Base-by-base conservation (phyloP, 2,113 vertebrate species). In the Mohoua ochrocephala region DNA sequence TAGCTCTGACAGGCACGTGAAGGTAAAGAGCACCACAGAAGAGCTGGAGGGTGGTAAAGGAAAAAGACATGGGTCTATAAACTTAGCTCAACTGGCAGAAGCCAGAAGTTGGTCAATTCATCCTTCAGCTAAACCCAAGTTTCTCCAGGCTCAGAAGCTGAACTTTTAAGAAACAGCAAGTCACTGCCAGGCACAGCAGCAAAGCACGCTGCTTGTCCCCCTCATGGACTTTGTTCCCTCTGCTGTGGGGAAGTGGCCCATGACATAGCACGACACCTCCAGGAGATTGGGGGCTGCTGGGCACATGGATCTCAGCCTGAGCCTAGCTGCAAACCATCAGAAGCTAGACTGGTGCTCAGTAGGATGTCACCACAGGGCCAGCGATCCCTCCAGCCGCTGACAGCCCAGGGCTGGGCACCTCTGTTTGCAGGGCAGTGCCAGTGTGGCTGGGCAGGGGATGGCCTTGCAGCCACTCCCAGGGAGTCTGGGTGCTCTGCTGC, bases 1-100 rank as follows among this genome's bases (percentile, higher is more conserved):
- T 2, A 0, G 53, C 39, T 80, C 70, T 47, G 15, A 68, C n/a
- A 17, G 26, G 9, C 28, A 49, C 0, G 0, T 18, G 26, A 77
- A 26, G n/a, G 50, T 37, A 69, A 45, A 78, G 47, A 71, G 42
- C 35, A 64, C 73, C 37, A 74, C 3, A 85, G 33, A 68, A 35
- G 41, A 92, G 60, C 52, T 93, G 44, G 18, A 85, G 3, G 7
- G 56, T 47, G 39, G 41, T 35, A 71, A 71, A 67, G 35, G 35
- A 41, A 44, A 79, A 73, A 70, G 19, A 41, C 41, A 14, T 11
- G 9, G 30, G 22, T 60, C 28, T n/a, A 13, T 13, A 10, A 74
- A 39, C 27, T 70, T 50, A 42, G 27, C 35, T 57, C 56, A 82
- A 21, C 21, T 6, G 67, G 35, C 35, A 82, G 57, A 89, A 89